Evolutionary conservation across 1,140 invertebrate species (phyloP), one percentile per base, ranked within the genome.

Genomic region (Caligus rogercresseyi): DNA sequence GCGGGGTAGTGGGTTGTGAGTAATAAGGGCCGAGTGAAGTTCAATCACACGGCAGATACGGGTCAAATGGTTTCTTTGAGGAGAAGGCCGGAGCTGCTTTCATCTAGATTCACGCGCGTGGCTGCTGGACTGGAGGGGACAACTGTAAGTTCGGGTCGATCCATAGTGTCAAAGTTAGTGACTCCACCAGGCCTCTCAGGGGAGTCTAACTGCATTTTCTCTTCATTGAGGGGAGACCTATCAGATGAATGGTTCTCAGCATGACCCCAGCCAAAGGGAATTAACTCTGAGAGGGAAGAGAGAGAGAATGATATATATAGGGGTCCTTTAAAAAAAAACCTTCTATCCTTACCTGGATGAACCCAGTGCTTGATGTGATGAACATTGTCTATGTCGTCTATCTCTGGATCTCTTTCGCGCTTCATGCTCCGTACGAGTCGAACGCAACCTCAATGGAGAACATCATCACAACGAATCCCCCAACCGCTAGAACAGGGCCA

Each of bases 321-420:
- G 13, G 11, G 21, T 7, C 53, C 13, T 20, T 23, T 54, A 16
- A 23, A 11, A 7, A 23, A 7, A 23, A 23, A 11, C 21, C 16
- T 11, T 11, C 53, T 7, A 4, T 3, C 16, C 16, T 60, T 60
- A 60, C 57, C 57, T 60, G 57, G 57, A 18, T 60, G 20, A 2
- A 60, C 25, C 57, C 57, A 60, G 51, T 60, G 57, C n/a, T 60
- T 60, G 24, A 60, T 25, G 3, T 26, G 57, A 43, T 60, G 57
- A 2, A 60, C 16, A 25, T 60, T 60, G 13, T 60, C 25, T 11
- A 31, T 25, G 18, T 31, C 16, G 24, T 60, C 57, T 18, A 60
- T 60, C 43, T 60, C 57, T 18, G 57, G 57, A 16, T 60, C 57
- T 60, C 43, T 2, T 16, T 25, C 57, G 18, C 57, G 57, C 21